phyloP scores from a whole-genome alignment of 2,113 vertebrate genomes.

The Labeo catla region DNA sequence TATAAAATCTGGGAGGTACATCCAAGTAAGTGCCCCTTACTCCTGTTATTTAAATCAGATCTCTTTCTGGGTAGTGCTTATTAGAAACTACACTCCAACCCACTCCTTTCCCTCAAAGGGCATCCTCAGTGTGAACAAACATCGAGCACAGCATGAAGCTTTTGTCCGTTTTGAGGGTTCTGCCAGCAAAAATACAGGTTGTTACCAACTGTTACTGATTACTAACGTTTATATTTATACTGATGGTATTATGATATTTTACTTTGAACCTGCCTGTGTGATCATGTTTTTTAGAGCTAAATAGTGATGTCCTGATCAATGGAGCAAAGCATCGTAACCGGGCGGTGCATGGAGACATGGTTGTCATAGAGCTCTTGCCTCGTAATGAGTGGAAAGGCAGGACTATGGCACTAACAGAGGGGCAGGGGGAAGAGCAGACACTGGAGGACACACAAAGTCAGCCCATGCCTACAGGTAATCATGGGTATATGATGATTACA shows the following conservation, averaged over 20 bases:
- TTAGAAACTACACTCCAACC: neutral
- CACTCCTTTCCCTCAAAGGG: conserved; percentile 74
- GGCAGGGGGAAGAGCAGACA: conserved; percentile 79
- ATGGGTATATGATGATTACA: neutral
- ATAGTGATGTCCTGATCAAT: conserved; percentile 82
- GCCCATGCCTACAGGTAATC: conserved; percentile 88
- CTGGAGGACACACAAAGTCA: conserved; percentile 76
- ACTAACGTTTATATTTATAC: neutral
- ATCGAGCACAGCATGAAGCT: conserved; percentile 88
- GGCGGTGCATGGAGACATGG: conserved; percentile 87
- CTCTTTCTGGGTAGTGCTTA: neutral
- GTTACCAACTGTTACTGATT: neutral
- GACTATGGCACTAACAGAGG: conserved; percentile 81
- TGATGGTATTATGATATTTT: neutral
- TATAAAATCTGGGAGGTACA: conserved; percentile 91
- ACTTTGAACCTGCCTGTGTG: neutral
- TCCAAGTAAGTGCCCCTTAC: conserved; percentile 73
- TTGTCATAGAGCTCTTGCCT: conserved; percentile 86
- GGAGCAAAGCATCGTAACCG: conserved; percentile 88
- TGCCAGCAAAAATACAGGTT: conserved; percentile 86
- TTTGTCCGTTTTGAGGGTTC: conserved; percentile 81
- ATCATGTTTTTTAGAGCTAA: conserved; percentile 73
- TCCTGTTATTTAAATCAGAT: neutral
- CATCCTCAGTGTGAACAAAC: conserved; percentile 87
- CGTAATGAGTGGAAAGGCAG: conserved; percentile 87